Evolutionary conservation across 2,113 vertebrate species (phyloP), one percentile per base, ranked within the genome.

Genomic region (Thunnus thynnus): DNA sequence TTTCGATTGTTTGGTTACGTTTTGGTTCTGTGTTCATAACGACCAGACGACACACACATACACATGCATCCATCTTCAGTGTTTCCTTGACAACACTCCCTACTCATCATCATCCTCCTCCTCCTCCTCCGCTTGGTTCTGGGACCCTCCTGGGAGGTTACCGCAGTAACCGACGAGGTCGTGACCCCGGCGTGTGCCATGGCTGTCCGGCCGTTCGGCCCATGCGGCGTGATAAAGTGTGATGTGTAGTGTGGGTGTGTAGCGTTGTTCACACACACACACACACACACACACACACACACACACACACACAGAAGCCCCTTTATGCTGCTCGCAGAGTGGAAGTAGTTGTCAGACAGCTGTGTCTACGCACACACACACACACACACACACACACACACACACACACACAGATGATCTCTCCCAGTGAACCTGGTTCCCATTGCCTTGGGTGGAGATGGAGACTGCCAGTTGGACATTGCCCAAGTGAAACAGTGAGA

Each of bases 401-500:
- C 50, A 63, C 57, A 64, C 67, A 68, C 54, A 63, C 51, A 75
- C 55, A 63, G 14, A 65, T 12, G 22, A 18, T 65, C 30, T 76
- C 44, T 71, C 58, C 60, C 50, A 56, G 25, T 61, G 56, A 86
- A 76, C 76, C 80, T 80, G 76, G 80, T 86, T 86, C 71, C 72
- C 76, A 83, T 83, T 80, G 85, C 65, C 55, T 71, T 62, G 85
- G 80, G 67, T 65, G 70, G 56, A 65, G 66, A 79, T 62, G 66
- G 67, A 83, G 56, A 57, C 76, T 48, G 67, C 48, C 55, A 72
- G 66, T 65, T 88, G 86, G 76, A 88, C 52, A 48, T 20, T 9
- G 9, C 20, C 83, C 79, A 85, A 88, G 52, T 70, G 41, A 88
- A 85, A 85, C 76, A 85, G 6, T 68, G 18, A 65, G 30, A 63